A percentile compares a stretch with the other conserved stretches of the same genome.
Evolutionary conservation across 2,888 invertebrate genomes (phyloP).

Genomic region (Metopia argyrocephala): DNA sequence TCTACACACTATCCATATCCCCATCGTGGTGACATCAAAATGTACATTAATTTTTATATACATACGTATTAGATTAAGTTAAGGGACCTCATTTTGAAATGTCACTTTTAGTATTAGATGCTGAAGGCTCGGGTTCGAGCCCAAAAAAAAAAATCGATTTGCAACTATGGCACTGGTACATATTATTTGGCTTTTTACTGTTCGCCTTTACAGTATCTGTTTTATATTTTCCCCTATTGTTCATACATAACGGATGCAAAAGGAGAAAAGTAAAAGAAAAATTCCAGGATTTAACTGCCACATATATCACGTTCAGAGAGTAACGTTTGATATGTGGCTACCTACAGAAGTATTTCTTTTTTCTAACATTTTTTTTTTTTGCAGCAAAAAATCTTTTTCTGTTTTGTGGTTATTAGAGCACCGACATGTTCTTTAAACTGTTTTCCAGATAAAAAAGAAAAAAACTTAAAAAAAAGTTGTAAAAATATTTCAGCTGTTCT

Average conservation of each 20-base stretch:
- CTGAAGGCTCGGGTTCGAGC: too few species aligned
- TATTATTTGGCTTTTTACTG: neutral
- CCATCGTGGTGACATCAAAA: too few species aligned
- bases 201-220: neutral
- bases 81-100: too few species aligned
- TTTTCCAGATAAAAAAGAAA: too few species aligned
- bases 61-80: too few species aligned
- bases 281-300: constrained; percentile 26
- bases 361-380: neutral
- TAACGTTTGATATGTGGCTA: constrained; percentile 50
- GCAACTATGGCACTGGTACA: too few species aligned
- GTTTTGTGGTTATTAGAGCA: constrained; percentile 2
- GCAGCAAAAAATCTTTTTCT: constrained; percentile 27
- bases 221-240: constrained; percentile 16
- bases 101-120: too few species aligned
- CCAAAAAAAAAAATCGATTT: neutral
- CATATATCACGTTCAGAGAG: constrained; percentile 50
- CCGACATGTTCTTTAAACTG: constrained; percentile 29
- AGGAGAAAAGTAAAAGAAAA: neutral
- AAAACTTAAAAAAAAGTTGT: too few species aligned
- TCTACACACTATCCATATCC: too few species aligned
- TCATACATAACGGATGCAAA: neutral
- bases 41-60: too few species aligned
- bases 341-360: constrained; percentile 36
- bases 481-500: neutral